phyloP scores from a whole-genome alignment of 1,140 invertebrate species.

The Pseudobourletiella spinata region DNA sequence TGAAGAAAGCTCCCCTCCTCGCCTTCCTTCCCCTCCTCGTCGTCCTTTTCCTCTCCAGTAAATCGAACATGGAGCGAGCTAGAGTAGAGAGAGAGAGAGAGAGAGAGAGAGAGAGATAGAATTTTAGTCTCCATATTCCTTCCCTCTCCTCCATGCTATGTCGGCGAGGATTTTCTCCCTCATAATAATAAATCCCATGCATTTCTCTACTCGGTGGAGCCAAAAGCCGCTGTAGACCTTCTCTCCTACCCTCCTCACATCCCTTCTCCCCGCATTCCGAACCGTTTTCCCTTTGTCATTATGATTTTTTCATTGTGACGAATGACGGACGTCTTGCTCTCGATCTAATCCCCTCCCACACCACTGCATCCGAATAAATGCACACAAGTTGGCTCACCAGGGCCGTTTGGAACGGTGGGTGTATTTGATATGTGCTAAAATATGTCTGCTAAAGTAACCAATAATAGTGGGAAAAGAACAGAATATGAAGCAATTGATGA shows the following conservation, averaged over 20 bases:
- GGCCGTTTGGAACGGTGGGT: too few species aligned
- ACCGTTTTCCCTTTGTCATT: too few species aligned
- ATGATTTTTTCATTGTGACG: constrained; percentile 4
- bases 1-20: background rate
- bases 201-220: too few species aligned
- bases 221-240: too few species aligned
- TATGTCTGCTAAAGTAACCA: too few species aligned
- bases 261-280: background rate
- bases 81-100: background rate
- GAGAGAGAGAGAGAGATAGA: background rate
- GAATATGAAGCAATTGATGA: too few species aligned
- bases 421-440: too few species aligned
- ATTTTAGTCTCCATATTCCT: background rate
- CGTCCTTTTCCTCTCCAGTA: background rate
- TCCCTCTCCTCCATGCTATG: background rate
- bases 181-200: too few species aligned
- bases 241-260: background rate
- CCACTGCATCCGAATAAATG: too few species aligned
- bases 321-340: background rate
- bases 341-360: too few species aligned
- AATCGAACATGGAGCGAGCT: constrained; percentile 2
- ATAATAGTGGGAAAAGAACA: too few species aligned
- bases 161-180: background rate
- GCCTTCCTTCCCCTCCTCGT: background rate
- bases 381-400: too few species aligned